Evolutionary conservation across 2,888 invertebrate genomes (phyloP), one percentile per base, ranked within the genome.

Genomic region (Tiphia femorata): DNA sequence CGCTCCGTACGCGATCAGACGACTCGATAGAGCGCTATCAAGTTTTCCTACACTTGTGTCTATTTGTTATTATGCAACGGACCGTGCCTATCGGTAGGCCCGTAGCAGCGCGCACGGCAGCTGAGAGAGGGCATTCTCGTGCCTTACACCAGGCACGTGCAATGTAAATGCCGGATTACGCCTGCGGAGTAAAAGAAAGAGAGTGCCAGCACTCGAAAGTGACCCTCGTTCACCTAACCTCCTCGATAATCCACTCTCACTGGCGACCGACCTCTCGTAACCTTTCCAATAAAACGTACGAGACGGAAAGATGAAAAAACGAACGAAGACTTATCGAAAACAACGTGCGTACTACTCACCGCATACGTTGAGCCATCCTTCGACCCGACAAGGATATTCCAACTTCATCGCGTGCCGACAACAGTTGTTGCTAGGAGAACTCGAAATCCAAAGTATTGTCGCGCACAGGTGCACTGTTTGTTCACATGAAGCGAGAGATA

Each of bases 361-460:
- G 76, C 86, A 86, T 69, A 87, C 85, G 72, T 87, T 86, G 67
- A 88, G 84, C 88, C 88, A 88, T 62, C 88, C 88, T 78, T 88
- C 87, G 40, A 87, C 86, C 49, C 87, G 83, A 70, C 85, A 86
- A 8, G 88, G 88, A 78, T 86, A 87, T 60, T 85, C 85, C 75
- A 86, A 74, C 78, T 78, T 83, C 82, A 83, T 83, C 67, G 65
- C 16, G 17, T 14, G 30, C 37, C 7, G 35, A 16, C 8, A 6
- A 48, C 35, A 52, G 40, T 54, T 46, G 20, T 6, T 8, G 8
- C 25, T 8, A 8, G 25, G 25, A 8, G 8, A 25, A 5, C 6
- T 25, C 8, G 25, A 25, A 25, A 5, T 25, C 6, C 8, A 5
- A 2, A 37, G 1, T 37, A 37, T 17, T 37, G 10, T 33, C 29